Evolutionary conservation across 2,888 invertebrate genomes (phyloP), one percentile per base, ranked within the genome.

Genomic region (Bedellia somnulentella): DNA sequence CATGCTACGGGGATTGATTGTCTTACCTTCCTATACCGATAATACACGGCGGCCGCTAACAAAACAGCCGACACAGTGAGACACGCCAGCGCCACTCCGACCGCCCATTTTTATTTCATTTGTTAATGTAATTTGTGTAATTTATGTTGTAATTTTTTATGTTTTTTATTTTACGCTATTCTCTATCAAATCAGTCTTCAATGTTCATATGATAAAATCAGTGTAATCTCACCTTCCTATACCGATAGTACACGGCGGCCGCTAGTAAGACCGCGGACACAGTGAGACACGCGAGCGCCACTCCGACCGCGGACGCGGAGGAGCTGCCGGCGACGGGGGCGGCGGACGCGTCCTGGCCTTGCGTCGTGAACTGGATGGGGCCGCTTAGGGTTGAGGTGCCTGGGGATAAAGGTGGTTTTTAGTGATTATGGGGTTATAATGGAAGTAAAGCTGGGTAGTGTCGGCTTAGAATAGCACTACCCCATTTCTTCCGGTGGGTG

Each of bases 301-400:
- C 79, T 0, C 82, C 82, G 0, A 84, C 79, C 0, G 83, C 85
- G 1, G 80, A 70, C 37, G 81, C 77, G 4, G 73, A 70, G 30
- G 75, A 66, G 15, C 66, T 53, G 16, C 73, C 80, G 1, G 78
- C 70, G 18, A 80, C 79, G 0, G 86, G 82, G 1, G 86, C 82
- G 1, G 86, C 83, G 14, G 83, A 85, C 5, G 83, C 76, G 56
- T 85, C 85, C 47, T 86, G 86, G 18, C 88, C 87, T 9, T 83
- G 82, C 30, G 87, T 84, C 13, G 85, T 84, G 60, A 90, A 90
- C 54, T 81, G 79, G 34, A 89, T 76, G 3, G 89, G 83, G 24
- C 81, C 80, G 15, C 88, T 87, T 25, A 89, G 78, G 2, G 85
- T 81, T 27, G 89, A 89, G 18, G 89, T 87, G 28, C 85, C 85